Evolutionary conservation across 2,888 invertebrate genomes (phyloP).

Genomic region (Brassicogethes aeneus): DNA sequence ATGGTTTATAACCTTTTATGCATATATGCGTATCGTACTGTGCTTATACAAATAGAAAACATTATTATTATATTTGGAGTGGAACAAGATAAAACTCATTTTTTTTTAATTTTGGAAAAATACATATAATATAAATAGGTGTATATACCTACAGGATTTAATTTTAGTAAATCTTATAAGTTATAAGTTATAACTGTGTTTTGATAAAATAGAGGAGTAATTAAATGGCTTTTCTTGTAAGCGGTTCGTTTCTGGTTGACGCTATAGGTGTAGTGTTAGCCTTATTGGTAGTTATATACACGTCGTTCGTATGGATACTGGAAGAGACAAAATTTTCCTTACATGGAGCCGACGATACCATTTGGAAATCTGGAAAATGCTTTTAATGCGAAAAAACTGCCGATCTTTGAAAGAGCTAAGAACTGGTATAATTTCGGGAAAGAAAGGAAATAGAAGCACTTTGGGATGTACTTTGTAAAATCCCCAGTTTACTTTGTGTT

Average conservation of each 20-base stretch:
- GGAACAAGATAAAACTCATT: too few relatives aligned
- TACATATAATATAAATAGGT: too few relatives aligned
- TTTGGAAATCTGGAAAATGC: slow-evolving; percentile 8
- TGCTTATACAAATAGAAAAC: too few relatives aligned
- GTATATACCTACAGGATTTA: too few relatives aligned
- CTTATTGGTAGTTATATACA: not conserved
- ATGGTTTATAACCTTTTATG: too few relatives aligned
- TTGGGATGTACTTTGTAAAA: slow-evolving; percentile 8
- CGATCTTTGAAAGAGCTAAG: not conserved
- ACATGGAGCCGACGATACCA: slow-evolving; percentile 5
- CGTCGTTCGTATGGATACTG: slow-evolving; percentile 2
- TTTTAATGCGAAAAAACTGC: slow-evolving; percentile 2
- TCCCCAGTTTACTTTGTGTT: slow-evolving; percentile 6
- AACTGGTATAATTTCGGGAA: slow-evolving; percentile 6
- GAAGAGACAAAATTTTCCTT: slow-evolving; percentile 4
- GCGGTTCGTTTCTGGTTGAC: not conserved
- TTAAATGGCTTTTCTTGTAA: not conserved
- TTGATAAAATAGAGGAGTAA: too few relatives aligned
- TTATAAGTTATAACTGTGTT: too few relatives aligned
- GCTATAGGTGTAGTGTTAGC: not conserved
- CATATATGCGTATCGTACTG: too few relatives aligned
- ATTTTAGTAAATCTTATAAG: too few relatives aligned
- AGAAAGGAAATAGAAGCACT: slow-evolving; percentile 6
- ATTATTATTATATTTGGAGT: too few relatives aligned
- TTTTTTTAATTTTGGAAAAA: too few relatives aligned